phyloP scores from a whole-genome alignment of 1,140 invertebrate genomes.

The Neocloeon triangulifer region DNA sequence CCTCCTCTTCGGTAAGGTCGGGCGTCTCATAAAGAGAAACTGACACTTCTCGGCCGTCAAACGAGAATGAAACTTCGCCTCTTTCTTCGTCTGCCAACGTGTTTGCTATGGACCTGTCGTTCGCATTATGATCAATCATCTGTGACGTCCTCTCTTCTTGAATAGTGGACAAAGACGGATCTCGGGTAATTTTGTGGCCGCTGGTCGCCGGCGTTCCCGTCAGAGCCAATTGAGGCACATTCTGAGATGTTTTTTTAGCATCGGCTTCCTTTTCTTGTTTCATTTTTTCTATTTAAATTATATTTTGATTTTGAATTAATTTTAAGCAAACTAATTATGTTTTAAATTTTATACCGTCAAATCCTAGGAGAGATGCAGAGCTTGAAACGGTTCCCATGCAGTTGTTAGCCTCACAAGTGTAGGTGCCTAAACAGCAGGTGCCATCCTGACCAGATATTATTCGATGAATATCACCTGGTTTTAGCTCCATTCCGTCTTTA shows the following conservation, averaged over 20 bases:
- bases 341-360: constrained; percentile 34
- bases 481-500: constrained; percentile 70
- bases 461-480: constrained; percentile 73
- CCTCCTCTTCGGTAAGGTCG: constrained; percentile 76
- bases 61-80: constrained; percentile 67
- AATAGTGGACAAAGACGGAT: constrained; percentile 68
- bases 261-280: not conserved
- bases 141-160: constrained; percentile 76
- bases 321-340: not conserved
- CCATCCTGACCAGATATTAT: constrained; percentile 75
- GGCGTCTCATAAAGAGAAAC: constrained; percentile 78
- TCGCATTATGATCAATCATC: constrained; percentile 54
- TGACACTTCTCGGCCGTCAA: constrained; percentile 77
- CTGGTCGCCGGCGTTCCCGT: not conserved
- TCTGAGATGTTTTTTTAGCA: constrained; percentile 7
- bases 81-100: constrained; percentile 35
- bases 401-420: constrained; percentile 80
- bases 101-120: constrained; percentile 38
- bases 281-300: constrained; percentile 1
- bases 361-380: constrained; percentile 65
- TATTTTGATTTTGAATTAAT: not conserved
- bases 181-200: constrained; percentile 31
- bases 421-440: constrained; percentile 73
- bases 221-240: constrained; percentile 9
- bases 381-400: constrained; percentile 79